Evolutionary conservation across 2,797 vertebrate genomes (phyloP).

Genomic region (Phrynocephalus guinanensis): DNA sequence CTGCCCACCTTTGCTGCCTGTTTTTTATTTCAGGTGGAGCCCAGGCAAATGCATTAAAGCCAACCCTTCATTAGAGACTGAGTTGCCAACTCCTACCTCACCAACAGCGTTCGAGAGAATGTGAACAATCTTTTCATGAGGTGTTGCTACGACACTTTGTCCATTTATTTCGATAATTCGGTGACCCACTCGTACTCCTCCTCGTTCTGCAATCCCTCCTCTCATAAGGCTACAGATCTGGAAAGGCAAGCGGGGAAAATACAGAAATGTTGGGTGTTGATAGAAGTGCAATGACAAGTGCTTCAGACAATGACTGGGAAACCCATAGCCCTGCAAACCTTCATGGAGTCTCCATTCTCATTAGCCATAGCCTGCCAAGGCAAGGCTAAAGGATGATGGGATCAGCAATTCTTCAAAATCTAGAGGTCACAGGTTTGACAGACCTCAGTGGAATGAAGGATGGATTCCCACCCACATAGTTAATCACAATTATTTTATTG

Average conservation of each 20-base stretch:
- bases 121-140: slow-evolving; percentile 97
- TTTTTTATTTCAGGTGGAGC: slow-evolving; percentile 6
- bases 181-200: slow-evolving; percentile 96
- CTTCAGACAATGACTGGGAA: not conserved
- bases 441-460: too few relatives aligned
- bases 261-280: not conserved
- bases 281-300: not conserved
- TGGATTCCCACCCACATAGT: not conserved
- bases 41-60: fast-evolving
- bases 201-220: slow-evolving; percentile 95
- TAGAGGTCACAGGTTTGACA: not conserved
- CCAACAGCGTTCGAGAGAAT: slow-evolving; percentile 95
- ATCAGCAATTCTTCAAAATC: not conserved
- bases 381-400: not conserved
- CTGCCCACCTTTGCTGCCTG: too few relatives aligned
- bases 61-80: not conserved
- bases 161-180: slow-evolving; percentile 97
- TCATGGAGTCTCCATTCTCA: not conserved
- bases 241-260: slow-evolving; percentile 18
- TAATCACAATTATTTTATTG: not conserved
- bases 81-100: slow-evolving; percentile 83
- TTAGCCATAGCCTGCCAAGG: not conserved
- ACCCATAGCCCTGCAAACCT: too few relatives aligned
- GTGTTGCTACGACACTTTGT: slow-evolving; percentile 95
- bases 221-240: slow-evolving; percentile 99